phyloP scores from a whole-genome alignment of 2,797 vertebrate genomes.

The Pteropus rufus region DNA sequence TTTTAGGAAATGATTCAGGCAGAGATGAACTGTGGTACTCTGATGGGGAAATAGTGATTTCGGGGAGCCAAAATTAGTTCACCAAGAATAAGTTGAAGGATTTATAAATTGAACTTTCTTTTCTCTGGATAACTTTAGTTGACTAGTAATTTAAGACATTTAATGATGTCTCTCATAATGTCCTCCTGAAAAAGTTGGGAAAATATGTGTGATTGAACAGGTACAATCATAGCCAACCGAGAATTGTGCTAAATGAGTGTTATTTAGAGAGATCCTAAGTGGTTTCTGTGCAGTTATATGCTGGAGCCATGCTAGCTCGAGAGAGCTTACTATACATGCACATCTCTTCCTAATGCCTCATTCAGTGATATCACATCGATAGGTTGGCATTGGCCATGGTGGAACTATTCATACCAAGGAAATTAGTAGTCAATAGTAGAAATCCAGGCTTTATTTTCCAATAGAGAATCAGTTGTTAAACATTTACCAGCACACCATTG shows the following conservation, averaged over 20 bases:
- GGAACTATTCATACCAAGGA: neutral
- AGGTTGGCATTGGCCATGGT: neutral
- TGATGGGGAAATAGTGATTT: neutral
- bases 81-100: neutral
- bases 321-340: neutral
- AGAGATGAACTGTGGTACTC: neutral
- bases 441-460: slow-evolving; percentile 22
- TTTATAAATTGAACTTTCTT: neutral
- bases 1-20: neutral
- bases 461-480: neutral
- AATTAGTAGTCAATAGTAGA: neutral
- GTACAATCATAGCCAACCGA: neutral
- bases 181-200: neutral
- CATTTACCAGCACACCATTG: neutral
- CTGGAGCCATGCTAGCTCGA: neutral
- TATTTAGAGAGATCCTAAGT: neutral
- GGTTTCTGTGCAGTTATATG: neutral
- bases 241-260: neutral
- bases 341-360: neutral
- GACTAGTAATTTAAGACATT: neutral
- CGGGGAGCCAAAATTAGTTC: neutral
- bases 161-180: neutral
- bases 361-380: neutral
- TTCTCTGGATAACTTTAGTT: neutral
- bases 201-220: neutral